Evolutionary conservation across 2,113 vertebrate genomes (phyloP).

Genomic region (Tragulus kanchil): DNA sequence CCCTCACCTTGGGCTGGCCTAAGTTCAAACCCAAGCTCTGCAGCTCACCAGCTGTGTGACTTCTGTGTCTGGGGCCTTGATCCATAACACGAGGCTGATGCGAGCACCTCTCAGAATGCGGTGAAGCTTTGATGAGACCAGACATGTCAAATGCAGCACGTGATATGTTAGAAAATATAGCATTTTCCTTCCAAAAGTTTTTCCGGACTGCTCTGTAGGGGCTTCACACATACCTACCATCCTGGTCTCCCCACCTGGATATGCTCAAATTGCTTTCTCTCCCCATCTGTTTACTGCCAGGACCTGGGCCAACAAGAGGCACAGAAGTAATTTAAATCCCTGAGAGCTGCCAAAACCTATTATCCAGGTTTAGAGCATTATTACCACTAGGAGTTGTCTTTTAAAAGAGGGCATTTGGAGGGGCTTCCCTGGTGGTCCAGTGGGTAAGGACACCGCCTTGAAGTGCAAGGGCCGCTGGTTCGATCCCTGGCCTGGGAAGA

Average conservation of each 20-base stretch:
- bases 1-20: not conserved
- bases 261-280: not conserved
- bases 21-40: not conserved
- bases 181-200: not conserved
- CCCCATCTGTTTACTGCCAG: constrained; percentile 21
- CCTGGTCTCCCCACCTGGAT: not conserved
- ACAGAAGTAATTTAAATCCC: constrained; percentile 15
- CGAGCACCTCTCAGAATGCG: not conserved
- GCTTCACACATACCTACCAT: not conserved
- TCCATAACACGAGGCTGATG: not conserved
- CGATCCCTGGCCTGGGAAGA: no score
- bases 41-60: not conserved
- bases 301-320: not conserved
- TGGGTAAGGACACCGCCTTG: no score
- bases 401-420: not conserved
- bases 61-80: not conserved
- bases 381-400: not conserved
- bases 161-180: not conserved
- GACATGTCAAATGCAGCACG: not conserved
- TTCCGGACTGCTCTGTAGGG: not conserved
- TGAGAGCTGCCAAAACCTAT: constrained; percentile 53
- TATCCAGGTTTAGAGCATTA: not conserved
- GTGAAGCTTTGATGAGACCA: not conserved
- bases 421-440: no score
- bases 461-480: no score